Evolutionary conservation across 2,797 vertebrate genomes (phyloP).

Genomic region (Luscinia luscinia): DNA sequence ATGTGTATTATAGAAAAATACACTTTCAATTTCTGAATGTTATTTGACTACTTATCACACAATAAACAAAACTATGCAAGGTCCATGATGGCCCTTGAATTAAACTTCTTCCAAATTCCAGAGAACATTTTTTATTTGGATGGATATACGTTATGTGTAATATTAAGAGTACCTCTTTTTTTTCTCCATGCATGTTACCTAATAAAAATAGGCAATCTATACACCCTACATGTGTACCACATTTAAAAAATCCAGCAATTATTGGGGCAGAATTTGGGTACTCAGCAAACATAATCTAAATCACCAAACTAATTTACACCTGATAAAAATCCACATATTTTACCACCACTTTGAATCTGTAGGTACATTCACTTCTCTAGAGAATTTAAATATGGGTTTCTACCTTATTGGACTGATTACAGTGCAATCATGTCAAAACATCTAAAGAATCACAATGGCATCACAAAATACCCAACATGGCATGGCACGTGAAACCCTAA

Average conservation of each 20-base stretch:
- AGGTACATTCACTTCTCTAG: not conserved
- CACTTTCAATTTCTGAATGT: constrained; percentile 8
- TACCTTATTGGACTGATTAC: not conserved
- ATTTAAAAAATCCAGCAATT: not conserved
- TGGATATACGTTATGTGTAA: not conserved
- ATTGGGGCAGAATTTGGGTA: not conserved
- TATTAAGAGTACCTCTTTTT: not conserved
- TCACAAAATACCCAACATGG: not conserved
- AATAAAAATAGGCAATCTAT: not conserved
- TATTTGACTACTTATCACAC: constrained; percentile 1
- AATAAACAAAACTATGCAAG: not conserved
- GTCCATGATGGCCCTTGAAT: not conserved
- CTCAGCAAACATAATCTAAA: not conserved
- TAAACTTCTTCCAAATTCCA: not conserved
- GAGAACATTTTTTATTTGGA: not conserved
- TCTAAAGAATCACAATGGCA: not conserved
- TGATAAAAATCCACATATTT: not conserved
- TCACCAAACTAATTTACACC: not conserved
- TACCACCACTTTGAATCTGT: not conserved
- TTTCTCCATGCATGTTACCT: not conserved
- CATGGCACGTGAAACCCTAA: not conserved
- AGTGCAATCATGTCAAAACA: not conserved
- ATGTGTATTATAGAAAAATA: constrained; percentile 43
- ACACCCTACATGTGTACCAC: not conserved
- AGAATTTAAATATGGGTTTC: not conserved